A percentile compares a stretch with the other conserved stretches of the same genome.
phyloP scores from a whole-genome alignment of 2,113 vertebrate genomes.

The Poeciliopsis prolifica region DNA sequence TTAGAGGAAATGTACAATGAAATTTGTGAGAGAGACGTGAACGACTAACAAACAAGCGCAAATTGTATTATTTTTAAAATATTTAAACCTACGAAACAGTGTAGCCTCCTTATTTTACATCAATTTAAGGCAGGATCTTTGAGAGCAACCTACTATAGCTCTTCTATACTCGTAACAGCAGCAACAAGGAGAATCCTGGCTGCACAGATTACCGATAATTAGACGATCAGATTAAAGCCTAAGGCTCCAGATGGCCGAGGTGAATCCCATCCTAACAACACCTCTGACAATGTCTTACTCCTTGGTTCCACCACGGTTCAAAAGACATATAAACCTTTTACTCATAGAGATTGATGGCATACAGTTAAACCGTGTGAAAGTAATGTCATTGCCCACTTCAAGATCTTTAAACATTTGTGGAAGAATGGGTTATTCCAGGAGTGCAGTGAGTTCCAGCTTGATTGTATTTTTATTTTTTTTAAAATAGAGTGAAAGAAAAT shows the following conservation, averaged over 20 bases:
- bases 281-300: conserved; percentile 31
- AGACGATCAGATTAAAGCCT: conserved; percentile 65
- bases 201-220: conserved; percentile 72
- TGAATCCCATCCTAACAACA: conserved; percentile 50
- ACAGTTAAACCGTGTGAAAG: conserved; percentile 12
- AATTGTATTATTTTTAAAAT: not conserved
- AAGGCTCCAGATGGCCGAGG: conserved; percentile 72
- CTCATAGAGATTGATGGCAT: not conserved
- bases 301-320: not conserved
- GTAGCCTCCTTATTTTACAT: not conserved
- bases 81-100: not conserved
- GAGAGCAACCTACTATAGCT: conserved; percentile 1
- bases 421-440: not conserved
- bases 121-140: too few species aligned
- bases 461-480: too few species aligned
- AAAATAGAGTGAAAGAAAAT: too few species aligned
- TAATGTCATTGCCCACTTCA: conserved; percentile 9
- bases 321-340: not conserved
- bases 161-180: conserved; percentile 12
- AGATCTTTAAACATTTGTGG: not conserved
- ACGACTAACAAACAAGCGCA: not conserved
- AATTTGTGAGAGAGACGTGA: not conserved
- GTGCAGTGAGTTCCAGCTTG: too few species aligned
- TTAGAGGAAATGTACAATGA: not conserved
- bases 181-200: conserved; percentile 47